Conservation (phyloP, 30 jellyfish, hydroid and myxozoan species). For the Pseudorhiza aurosa region DNA sequence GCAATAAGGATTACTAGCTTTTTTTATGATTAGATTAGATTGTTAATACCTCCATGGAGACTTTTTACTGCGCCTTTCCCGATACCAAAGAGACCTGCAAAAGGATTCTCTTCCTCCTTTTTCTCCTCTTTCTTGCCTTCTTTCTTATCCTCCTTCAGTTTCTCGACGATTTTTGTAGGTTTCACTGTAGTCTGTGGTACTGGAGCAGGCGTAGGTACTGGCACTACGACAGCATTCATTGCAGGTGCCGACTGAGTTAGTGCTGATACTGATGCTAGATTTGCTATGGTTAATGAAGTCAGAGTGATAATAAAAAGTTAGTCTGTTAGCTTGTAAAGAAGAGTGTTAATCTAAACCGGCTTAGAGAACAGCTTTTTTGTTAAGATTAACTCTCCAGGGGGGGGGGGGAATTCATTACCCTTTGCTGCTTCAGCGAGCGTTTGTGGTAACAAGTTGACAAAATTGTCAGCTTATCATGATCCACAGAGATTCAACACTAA, state of each 20-base stretch:
- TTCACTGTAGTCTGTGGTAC: conserved; percentile 40
- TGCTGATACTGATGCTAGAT: conserved; percentile 65
- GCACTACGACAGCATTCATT: conserved; percentile 18
- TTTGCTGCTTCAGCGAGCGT: no score
- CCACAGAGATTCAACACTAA: no score
- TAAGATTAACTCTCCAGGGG: no score
- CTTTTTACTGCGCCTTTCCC: conserved; percentile 69
- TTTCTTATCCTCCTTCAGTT: conserved; percentile 15
- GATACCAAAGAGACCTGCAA: conserved; percentile 64
- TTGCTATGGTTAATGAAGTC: conserved; percentile 21
- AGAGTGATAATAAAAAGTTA: no score
- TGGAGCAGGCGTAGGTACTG: conserved; percentile 63
- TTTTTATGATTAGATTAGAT: no score
- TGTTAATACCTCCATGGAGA: conserved; percentile 90
- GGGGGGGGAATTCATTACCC: no score
- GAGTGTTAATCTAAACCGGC: no score
- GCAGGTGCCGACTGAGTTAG: conserved; percentile 55
- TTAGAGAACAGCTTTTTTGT: no score
- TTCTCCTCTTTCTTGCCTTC: conserved; percentile 6
- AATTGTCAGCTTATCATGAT: no score
- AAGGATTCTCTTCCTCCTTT: conserved; percentile 30
- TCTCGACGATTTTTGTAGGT: background rate
- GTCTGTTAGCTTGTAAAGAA: no score
- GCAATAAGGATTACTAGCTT: no score
- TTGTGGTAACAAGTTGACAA: no score